Evolutionary conservation across 2,797 vertebrate species (phyloP).

Genomic region (Urophycis tenuis): DNA sequence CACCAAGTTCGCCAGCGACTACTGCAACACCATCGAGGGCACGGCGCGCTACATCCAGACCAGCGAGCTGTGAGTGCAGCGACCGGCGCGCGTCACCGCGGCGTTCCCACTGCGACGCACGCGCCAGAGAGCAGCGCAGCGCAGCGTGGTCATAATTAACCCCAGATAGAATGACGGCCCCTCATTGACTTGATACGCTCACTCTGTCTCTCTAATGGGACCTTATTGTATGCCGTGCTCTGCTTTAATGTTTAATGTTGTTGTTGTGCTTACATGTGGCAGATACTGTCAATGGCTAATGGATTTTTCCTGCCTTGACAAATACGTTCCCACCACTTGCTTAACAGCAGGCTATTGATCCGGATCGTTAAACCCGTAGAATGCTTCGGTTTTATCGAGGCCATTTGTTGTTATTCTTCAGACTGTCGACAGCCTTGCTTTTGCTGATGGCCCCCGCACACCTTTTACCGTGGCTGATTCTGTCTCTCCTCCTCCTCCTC

Average conservation of each 20-base stretch:
- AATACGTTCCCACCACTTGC: slow-evolving; percentile 24
- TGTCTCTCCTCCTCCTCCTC: slow-evolving; percentile 9
- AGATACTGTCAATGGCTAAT: slow-evolving; percentile 1
- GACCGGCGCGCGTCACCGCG: not conserved
- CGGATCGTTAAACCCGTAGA: slow-evolving; percentile 37
- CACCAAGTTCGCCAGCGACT: slow-evolving; percentile 80
- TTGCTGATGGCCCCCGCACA: slow-evolving; percentile 7
- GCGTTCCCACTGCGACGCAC: not conserved
- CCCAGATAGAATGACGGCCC: not conserved
- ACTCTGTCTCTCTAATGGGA: not conserved
- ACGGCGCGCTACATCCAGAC: slow-evolving; percentile 77
- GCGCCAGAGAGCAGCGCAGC: too few species aligned
- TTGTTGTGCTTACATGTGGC: not conserved
- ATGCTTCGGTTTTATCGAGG: slow-evolving; percentile 29
- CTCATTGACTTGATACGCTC: not conserved
- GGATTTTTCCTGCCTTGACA: slow-evolving; percentile 34
- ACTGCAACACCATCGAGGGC: slow-evolving; percentile 81
- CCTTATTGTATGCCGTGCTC: not conserved
- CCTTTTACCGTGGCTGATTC: slow-evolving; percentile 33
- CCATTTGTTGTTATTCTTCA: slow-evolving; percentile 39
- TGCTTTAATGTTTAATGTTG: not conserved
- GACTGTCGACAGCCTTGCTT: slow-evolving; percentile 24
- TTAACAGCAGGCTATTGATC: slow-evolving; percentile 50
- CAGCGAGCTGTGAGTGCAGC: slow-evolving; percentile 74
- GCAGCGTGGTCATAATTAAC: not conserved